Evolutionary conservation across 2,888 invertebrate species (phyloP).

Genomic region (Diaprepes abbreviatus): DNA sequence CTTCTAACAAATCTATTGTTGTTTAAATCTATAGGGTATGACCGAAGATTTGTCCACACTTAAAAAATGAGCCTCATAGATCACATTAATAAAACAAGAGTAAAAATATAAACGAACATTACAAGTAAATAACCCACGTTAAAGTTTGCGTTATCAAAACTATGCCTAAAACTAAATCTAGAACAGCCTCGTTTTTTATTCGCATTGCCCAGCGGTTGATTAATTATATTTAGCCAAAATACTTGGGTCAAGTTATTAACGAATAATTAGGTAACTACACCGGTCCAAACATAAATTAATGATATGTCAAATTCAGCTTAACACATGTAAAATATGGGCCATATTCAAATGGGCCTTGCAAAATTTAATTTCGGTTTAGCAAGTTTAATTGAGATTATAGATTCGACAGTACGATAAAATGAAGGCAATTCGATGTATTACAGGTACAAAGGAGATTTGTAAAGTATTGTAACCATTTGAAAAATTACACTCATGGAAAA

Average conservation of each 20-base stretch:
- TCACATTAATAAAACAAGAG: too few species aligned
- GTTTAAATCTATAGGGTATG: too few species aligned
- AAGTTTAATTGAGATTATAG: conserved; percentile 13
- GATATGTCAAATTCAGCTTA: conserved; percentile 45
- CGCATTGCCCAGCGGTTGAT: conserved; percentile 20
- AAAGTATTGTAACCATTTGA: too few species aligned
- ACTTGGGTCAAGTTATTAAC: conserved; percentile 37
- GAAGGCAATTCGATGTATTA: neutral
- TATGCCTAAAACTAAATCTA: neutral
- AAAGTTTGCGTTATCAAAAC: neutral
- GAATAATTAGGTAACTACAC: conserved; percentile 45
- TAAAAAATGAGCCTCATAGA: too few species aligned
- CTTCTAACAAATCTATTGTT: too few species aligned
- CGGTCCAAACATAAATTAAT: conserved; percentile 34
- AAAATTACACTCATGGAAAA: too few species aligned
- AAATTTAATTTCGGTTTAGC: conserved; percentile 10
- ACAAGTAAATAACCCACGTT: too few species aligned
- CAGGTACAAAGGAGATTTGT: too few species aligned
- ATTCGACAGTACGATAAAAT: neutral
- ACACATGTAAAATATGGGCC: conserved; percentile 31
- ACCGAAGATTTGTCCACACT: too few species aligned
- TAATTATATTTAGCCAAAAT: conserved; percentile 40
- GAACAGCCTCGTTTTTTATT: neutral
- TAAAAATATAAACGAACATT: too few species aligned
- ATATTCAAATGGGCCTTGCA: conserved; percentile 36